phyloP scores from a whole-genome alignment of 2,888 invertebrate genomes.

The Tridacna gigas region DNA sequence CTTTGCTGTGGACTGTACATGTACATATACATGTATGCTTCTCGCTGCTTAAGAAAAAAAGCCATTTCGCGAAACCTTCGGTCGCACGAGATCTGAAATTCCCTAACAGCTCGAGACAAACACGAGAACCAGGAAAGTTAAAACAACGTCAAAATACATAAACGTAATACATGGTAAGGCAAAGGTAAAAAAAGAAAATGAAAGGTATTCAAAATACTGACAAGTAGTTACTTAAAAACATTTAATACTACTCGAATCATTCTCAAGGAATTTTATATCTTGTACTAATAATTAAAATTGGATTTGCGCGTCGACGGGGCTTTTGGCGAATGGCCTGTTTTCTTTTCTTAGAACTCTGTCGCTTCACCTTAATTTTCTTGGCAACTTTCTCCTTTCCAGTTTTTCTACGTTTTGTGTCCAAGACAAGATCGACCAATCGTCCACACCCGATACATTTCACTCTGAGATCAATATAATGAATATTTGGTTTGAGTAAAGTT shows the following conservation, averaged over 20 bases:
- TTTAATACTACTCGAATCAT: neutral
- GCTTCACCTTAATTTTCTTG: neutral
- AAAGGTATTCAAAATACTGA: no score
- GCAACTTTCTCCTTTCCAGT: neutral
- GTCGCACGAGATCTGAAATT: no score
- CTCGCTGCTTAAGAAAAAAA: no score
- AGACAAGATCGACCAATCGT: slow-evolving; percentile 51
- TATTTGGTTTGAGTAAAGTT: slow-evolving; percentile 39
- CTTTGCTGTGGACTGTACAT: no score
- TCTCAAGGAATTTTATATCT: slow-evolving; percentile 1
- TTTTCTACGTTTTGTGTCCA: slow-evolving; percentile 19
- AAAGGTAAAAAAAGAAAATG: no score
- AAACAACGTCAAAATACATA: no score
- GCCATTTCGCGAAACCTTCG: no score
- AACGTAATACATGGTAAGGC: no score
- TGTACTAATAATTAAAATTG: slow-evolving; percentile 58
- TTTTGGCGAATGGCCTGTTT: slow-evolving; percentile 27
- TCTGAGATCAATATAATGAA: slow-evolving; percentile 41
- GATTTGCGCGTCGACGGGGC: slow-evolving; percentile 33
- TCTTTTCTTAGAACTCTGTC: slow-evolving; percentile 12
- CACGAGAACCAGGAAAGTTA: no score
- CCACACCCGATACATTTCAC: slow-evolving; percentile 63
- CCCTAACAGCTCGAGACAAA: no score
- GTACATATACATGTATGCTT: no score
- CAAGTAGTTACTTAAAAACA: no score